These are phyloP conservation scores for Panagrolaimus sp. DNA, from an alignment of 1,140 invertebrate genomes.

Conservation along the genomic window DNA sequence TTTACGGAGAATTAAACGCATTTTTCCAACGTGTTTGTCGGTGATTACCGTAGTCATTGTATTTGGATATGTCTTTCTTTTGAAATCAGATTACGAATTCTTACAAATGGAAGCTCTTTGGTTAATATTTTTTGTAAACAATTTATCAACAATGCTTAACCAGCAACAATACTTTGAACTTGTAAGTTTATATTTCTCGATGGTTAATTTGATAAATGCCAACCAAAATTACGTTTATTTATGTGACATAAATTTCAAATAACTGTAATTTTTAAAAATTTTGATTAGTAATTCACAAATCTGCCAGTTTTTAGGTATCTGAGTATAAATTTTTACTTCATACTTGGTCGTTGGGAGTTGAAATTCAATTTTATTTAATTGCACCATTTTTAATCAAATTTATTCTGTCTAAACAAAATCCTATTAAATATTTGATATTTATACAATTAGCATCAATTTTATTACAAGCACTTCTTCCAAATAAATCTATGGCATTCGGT, in stretches of 20 bases:
- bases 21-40: background rate
- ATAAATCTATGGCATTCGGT: background rate
- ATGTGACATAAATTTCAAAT: too few relatives aligned
- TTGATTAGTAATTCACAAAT: too few relatives aligned
- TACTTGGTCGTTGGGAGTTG: constrained; percentile 3
- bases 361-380: constrained; percentile 8
- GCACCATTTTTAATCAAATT: background rate
- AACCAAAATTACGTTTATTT: too few relatives aligned
- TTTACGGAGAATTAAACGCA: background rate
- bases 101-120: background rate
- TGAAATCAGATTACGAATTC: background rate
- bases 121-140: background rate
- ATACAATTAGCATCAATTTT: background rate
- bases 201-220: too few relatives aligned
- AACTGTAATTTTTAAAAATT: too few relatives aligned
- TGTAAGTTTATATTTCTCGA: too few relatives aligned
- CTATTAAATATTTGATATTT: background rate
- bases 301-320: background rate
- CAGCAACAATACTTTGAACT: background rate
- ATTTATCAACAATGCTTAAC: background rate
- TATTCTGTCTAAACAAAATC: background rate
- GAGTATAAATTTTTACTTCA: constrained; percentile 1
- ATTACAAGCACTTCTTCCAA: background rate
- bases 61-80: background rate
- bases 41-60: background rate